These are phyloP conservation scores for Papilio protenor DNA, from an alignment of 2,888 invertebrate genomes.

Conservation along the genomic window DNA sequence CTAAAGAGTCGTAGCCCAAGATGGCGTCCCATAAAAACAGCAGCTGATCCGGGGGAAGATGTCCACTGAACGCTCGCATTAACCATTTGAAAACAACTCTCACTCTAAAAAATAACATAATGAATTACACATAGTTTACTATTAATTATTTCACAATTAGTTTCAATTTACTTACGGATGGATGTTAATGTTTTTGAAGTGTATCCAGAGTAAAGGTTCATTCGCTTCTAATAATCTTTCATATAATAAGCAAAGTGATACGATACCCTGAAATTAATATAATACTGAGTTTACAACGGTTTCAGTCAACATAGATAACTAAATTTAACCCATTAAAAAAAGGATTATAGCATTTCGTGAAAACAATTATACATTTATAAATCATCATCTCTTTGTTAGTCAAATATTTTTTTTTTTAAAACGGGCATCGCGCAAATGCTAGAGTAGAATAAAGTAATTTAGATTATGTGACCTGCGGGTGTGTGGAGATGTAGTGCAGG, in stretches of 20 bases:
- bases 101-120: slow-evolving; percentile 84
- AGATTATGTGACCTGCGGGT: slow-evolving; percentile 86
- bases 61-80: slow-evolving; percentile 98
- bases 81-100: slow-evolving; percentile 98
- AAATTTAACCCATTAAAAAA: not conserved
- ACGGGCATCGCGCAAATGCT: not conserved
- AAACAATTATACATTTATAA: too few species aligned
- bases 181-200: slow-evolving; percentile 93
- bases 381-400: too few species aligned
- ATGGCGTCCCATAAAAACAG: slow-evolving; percentile 96
- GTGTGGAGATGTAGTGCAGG: slow-evolving; percentile 95
- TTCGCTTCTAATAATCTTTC: slow-evolving; percentile 95
- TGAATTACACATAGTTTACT: not conserved
- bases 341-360: not conserved
- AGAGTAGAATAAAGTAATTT: not conserved
- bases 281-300: not conserved
- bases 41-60: slow-evolving; percentile 95
- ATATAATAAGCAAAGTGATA: slow-evolving; percentile 94
- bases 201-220: slow-evolving; percentile 95
- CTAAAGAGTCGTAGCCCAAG: slow-evolving; percentile 95
- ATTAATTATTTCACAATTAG: not conserved
- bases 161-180: slow-evolving; percentile 90
- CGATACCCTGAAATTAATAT: slow-evolving; percentile 87
- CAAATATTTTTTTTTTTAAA: not conserved
- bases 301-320: not conserved